Percentiles rank a stretch among this genome's conserved stretches.
These are phyloP conservation scores for Chelonus insularis DNA, from an alignment of 1,140 invertebrate genomes.

Conservation along the genomic window DNA sequence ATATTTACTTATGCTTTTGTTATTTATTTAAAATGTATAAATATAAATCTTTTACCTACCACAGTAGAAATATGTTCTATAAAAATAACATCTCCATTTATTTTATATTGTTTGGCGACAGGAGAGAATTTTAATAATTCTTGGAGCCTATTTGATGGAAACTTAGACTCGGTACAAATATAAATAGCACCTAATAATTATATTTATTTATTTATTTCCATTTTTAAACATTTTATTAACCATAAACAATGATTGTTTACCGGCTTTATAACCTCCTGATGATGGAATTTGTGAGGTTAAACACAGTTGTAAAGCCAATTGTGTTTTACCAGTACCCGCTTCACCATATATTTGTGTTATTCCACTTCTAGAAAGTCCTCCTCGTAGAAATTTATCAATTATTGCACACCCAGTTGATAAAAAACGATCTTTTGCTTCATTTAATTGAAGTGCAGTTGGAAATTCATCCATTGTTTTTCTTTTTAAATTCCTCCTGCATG, in stretches of 20 bases:
- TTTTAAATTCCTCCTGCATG: not conserved
- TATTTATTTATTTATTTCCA: no score
- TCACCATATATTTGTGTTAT: constrained; percentile 84
- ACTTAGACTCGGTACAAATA: constrained; percentile 76
- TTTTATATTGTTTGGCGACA: constrained; percentile 41
- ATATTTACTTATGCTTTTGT: no score
- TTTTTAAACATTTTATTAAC: no score
- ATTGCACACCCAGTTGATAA: constrained; percentile 65
- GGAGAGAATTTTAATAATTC: constrained; percentile 53
- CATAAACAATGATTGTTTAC: constrained; percentile 4
- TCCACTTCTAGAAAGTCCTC: constrained; percentile 73
- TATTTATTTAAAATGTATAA: no score
- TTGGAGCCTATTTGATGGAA: constrained; percentile 71
- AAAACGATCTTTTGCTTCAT: constrained; percentile 36
- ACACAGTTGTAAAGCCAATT: constrained; percentile 76
- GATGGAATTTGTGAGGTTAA: constrained; percentile 64
- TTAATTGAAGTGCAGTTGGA: not conserved
- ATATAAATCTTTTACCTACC: constrained; percentile 45
- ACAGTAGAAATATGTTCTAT: constrained; percentile 61
- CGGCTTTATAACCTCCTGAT: constrained; percentile 50
- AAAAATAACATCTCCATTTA: constrained; percentile 61
- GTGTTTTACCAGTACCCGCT: constrained; percentile 83
- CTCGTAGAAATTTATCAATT: constrained; percentile 67
- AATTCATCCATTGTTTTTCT: constrained; percentile 1
- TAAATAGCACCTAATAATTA: constrained; percentile 66